Conservation (phyloP, 2,888 invertebrate genomes). For the Marronus borbonicus region DNA sequence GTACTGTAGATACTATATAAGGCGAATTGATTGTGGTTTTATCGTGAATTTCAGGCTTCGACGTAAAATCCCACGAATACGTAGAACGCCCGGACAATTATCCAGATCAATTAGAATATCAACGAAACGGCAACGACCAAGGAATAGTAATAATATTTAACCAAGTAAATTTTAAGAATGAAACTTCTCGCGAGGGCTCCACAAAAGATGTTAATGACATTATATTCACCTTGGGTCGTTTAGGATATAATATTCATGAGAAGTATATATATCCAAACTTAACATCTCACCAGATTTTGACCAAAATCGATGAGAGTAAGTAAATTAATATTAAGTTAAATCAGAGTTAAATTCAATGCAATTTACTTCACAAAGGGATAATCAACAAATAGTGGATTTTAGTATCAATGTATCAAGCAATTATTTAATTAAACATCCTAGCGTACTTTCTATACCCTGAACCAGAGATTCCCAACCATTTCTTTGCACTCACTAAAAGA, state of each 20-base stretch:
- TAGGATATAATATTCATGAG: slow-evolving; percentile 63
- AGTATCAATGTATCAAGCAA: no score
- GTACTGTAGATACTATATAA: no score
- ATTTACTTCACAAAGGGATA: no score
- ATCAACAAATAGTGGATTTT: no score
- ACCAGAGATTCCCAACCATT: no score
- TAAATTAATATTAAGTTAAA: not conserved
- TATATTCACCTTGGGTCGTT: slow-evolving; percentile 61
- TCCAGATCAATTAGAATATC: slow-evolving; percentile 59
- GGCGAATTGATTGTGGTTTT: no score
- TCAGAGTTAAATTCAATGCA: no score
- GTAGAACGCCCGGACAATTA: not conserved
- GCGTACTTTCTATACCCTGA: no score
- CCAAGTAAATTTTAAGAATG: slow-evolving; percentile 57
- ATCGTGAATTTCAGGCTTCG: slow-evolving; percentile 2
- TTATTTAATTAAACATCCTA: no score
- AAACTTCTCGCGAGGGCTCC: slow-evolving; percentile 58
- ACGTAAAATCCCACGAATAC: slow-evolving; percentile 24
- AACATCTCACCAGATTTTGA: slow-evolving; percentile 57
- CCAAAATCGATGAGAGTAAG: slow-evolving; percentile 53
- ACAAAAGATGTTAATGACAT: slow-evolving; percentile 64
- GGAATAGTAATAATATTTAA: slow-evolving; percentile 60
- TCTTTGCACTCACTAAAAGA: no score
- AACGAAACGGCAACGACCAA: slow-evolving; percentile 60
- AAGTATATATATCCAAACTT: slow-evolving; percentile 59